Evolutionary conservation across 2,797 vertebrate genomes (phyloP).

Genomic region (Pangasius larnaudii): DNA sequence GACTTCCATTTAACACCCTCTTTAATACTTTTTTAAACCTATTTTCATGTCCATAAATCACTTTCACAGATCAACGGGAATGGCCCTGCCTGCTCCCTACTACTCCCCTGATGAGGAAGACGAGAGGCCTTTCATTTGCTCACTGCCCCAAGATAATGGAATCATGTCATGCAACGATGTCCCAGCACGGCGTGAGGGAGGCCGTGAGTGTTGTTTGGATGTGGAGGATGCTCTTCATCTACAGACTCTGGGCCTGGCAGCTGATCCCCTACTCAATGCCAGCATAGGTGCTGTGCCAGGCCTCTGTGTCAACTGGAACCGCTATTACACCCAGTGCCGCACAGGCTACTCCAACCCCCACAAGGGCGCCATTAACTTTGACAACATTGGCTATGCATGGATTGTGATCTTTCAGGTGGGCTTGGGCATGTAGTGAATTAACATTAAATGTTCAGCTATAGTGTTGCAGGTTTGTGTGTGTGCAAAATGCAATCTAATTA

Average conservation of each 20-base stretch:
- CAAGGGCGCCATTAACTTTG: conserved; percentile 98
- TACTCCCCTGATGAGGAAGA: conserved; percentile 93
- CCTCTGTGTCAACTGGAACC: conserved; percentile 97
- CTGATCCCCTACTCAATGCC: conserved; percentile 83
- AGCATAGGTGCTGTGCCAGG: conserved; percentile 71
- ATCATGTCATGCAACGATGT: conserved; percentile 95
- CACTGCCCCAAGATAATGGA: conserved; percentile 92
- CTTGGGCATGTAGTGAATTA: no score
- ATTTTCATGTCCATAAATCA: neutral
- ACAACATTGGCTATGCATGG: conserved; percentile 98
- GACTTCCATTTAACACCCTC: neutral
- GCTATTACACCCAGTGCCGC: conserved; percentile 91
- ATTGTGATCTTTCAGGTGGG: conserved; percentile 97
- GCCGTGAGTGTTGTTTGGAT: conserved; percentile 89
- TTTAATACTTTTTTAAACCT: no score
- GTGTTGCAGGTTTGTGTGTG: neutral
- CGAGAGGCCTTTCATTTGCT: conserved; percentile 97
- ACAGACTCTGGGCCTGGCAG: conserved; percentile 76
- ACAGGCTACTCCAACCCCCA: conserved; percentile 90
- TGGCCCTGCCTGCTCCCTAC: conserved; percentile 87
- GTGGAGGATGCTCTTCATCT: conserved; percentile 88
- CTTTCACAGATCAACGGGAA: conserved; percentile 78
- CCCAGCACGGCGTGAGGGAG: conserved; percentile 86
- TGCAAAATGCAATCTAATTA: neutral
- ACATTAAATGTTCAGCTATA: neutral